Percentiles rank a stretch among this genome's conserved stretches.
Evolutionary conservation across 64 coral and sea anemone species (phyloP).

Genomic region (Pocillopora verrucosa): DNA sequence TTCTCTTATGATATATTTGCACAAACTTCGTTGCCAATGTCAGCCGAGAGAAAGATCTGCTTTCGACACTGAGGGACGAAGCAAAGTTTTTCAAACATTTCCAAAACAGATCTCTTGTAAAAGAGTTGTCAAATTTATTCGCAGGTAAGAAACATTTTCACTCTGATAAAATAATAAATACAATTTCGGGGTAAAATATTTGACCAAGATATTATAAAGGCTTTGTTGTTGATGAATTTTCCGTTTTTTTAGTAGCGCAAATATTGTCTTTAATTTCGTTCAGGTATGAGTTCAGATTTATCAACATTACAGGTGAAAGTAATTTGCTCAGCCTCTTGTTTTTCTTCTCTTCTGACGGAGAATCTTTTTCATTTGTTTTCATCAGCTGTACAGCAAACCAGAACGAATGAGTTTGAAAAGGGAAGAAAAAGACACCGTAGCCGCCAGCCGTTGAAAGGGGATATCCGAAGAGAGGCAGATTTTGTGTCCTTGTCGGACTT

Average conservation of each 20-base stretch:
- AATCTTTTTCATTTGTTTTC: constrained; percentile 26
- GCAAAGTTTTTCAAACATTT: background rate
- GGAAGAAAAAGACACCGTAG: constrained; percentile 61
- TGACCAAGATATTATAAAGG: background rate
- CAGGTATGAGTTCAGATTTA: background rate
- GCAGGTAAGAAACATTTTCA: background rate
- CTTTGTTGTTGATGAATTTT: background rate
- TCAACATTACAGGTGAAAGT: background rate
- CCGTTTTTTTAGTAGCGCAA: background rate
- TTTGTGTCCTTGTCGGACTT: constrained; percentile 87
- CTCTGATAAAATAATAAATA: background rate
- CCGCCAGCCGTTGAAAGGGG: constrained; percentile 65
- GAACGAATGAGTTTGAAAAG: constrained; percentile 80
- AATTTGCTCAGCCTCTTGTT: background rate
- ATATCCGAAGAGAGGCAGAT: constrained; percentile 77
- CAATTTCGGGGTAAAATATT: background rate
- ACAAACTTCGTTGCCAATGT: background rate
- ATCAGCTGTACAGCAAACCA: constrained; percentile 86
- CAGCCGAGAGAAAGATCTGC: background rate
- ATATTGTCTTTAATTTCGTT: background rate
- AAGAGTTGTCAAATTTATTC: background rate
- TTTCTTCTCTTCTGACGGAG: background rate
- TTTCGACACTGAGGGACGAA: background rate
- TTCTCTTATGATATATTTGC: background rate
- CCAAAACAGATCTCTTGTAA: background rate